Percentiles rank a stretch among this genome's conserved stretches.
These are phyloP conservation scores for Bombyx mori DNA, from an alignment of 1,140 invertebrate genomes.

Conservation along the genomic window DNA sequence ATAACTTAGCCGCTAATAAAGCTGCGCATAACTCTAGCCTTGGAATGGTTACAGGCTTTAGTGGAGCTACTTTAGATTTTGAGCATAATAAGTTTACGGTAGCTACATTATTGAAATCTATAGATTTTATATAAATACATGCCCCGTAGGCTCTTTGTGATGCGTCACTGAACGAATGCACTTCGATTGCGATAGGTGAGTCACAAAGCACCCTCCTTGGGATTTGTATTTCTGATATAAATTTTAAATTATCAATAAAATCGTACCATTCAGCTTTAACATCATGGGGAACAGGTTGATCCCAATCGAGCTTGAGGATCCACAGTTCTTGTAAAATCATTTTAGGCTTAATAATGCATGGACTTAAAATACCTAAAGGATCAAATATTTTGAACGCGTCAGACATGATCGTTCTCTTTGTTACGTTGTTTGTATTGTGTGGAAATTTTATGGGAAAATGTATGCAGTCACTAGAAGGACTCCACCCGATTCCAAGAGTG, in stretches of 20 bases:
- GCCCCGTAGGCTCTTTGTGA: constrained; percentile 10
- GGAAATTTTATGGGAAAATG: constrained; percentile 18
- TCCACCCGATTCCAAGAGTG: constrained; percentile 26
- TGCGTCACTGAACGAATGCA: constrained; percentile 16
- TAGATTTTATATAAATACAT: constrained; percentile 14
- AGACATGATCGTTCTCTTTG: constrained; percentile 49
- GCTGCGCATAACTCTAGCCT: constrained; percentile 34
- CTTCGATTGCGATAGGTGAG: constrained; percentile 1
- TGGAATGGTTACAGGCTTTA: constrained; percentile 30
- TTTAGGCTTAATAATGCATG: constrained; percentile 25
- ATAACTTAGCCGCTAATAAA: background rate
- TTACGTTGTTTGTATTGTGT: constrained; percentile 11
- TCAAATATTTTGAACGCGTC: constrained; percentile 20
- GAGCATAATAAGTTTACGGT: constrained; percentile 19
- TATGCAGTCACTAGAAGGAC: constrained; percentile 14
- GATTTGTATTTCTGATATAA: constrained; percentile 6
- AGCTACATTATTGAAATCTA: background rate
- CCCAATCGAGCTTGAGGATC: constrained; percentile 26
- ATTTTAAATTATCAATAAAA: constrained; percentile 6
- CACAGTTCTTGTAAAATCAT: constrained; percentile 41
- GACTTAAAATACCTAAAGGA: constrained; percentile 43
- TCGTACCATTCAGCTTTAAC: constrained; percentile 12
- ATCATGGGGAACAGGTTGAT: constrained; percentile 17
- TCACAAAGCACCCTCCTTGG: constrained; percentile 6
- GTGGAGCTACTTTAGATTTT: constrained; percentile 37